Percentiles rank a stretch among this genome's conserved stretches.
Conservation (phyloP, 2,113 vertebrate genomes). For the Baryphthengus martii region DNA sequence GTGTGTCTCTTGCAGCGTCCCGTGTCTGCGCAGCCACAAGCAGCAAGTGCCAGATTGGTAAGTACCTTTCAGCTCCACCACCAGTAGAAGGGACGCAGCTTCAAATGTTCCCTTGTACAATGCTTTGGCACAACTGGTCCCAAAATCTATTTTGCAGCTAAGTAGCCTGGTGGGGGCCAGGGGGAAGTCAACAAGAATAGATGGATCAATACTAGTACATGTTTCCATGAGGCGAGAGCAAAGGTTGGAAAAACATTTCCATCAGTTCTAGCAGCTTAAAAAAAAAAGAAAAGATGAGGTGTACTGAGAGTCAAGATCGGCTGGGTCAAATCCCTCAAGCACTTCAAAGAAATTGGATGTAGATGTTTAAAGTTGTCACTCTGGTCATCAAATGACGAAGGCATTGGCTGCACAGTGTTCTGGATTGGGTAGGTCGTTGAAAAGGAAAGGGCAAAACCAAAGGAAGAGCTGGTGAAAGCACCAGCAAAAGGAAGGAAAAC, state of each 20-base stretch:
- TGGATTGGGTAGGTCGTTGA: background rate
- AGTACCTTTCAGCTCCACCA: slow-evolving; percentile 46
- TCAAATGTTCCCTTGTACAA: background rate
- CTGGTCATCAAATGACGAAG: background rate
- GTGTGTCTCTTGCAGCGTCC: slow-evolving; percentile 73
- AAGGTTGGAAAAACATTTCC: background rate
- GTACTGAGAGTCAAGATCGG: background rate
- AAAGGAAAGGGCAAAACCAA: background rate
- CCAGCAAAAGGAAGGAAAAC: background rate
- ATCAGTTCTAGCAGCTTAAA: background rate
- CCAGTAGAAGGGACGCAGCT: background rate
- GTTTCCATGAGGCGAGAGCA: background rate
- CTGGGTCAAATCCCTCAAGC: background rate
- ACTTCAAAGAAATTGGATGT: background rate
- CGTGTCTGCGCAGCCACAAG: slow-evolving; percentile 67
- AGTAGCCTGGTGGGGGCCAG: background rate
- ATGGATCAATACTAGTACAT: background rate
- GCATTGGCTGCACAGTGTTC: background rate
- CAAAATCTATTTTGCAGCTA: background rate
- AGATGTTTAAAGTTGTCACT: background rate
- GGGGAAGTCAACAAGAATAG: background rate
- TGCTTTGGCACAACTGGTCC: background rate
- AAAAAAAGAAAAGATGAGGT: background rate
- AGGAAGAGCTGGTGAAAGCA: background rate
- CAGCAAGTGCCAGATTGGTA: slow-evolving; percentile 69